A percentile compares a stretch with the other conserved stretches of the same genome.
phyloP scores from a whole-genome alignment of 2,113 vertebrate species.

The Mesoclemmys tuberculata region DNA sequence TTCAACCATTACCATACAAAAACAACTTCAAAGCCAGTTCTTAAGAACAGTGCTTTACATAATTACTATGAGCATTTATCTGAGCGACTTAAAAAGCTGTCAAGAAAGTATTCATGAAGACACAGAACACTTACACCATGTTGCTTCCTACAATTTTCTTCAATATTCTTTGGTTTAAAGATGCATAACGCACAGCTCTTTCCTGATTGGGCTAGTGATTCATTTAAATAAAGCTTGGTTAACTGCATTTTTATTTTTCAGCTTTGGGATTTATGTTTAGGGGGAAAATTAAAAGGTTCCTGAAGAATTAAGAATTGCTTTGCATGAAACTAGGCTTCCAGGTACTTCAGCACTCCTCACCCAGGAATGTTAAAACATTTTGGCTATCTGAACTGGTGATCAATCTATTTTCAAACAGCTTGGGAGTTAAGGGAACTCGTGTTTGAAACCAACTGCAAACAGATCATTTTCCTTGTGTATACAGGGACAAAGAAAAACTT shows the following conservation, averaged over 20 bases:
- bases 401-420: not conserved
- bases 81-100: not conserved
- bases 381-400: not conserved
- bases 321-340: not conserved
- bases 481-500: not conserved
- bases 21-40: not conserved
- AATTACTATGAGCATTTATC: not conserved
- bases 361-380: accelerated
- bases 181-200: not conserved
- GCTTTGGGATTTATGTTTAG: not conserved
- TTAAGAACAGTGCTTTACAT: not conserved
- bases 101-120: not conserved
- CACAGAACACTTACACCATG: not conserved
- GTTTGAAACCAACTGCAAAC: not conserved
- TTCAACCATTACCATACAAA: not conserved
- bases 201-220: not conserved
- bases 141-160: not conserved
- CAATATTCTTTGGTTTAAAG: not conserved
- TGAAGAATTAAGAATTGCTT: not conserved
- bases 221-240: not conserved
- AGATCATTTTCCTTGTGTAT: accelerated
- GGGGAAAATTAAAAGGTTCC: too few species aligned
- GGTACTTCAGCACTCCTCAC: not conserved
- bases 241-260: not conserved
- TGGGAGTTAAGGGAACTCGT: not conserved